Evolutionary conservation across 1,140 invertebrate species (phyloP).

Genomic region (Sinella curviseta): DNA sequence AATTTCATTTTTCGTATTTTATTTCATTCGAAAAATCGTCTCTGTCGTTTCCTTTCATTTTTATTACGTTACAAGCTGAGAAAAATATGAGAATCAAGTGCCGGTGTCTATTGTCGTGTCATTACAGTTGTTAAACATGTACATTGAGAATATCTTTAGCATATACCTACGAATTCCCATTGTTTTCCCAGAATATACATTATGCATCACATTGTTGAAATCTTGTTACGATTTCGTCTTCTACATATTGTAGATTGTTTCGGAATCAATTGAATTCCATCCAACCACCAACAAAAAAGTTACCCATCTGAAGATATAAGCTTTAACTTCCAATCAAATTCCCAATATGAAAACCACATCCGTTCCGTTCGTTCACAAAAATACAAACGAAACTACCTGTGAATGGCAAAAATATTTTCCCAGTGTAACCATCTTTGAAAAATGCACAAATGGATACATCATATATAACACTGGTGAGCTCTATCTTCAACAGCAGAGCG

Average conservation of each 20-base stretch:
- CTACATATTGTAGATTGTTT: not conserved
- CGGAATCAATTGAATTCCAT: not conserved
- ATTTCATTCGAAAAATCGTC: not conserved
- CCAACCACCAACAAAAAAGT: not conserved
- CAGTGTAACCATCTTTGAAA: not conserved
- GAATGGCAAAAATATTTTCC: constrained; percentile 19
- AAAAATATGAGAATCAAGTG: not conserved
- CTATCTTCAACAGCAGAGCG: not conserved
- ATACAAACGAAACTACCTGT: too few species aligned
- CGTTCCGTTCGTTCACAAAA: not conserved
- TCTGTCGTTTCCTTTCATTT: not conserved
- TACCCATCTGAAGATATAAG: not conserved
- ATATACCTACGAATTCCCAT: not conserved
- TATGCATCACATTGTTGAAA: not conserved
- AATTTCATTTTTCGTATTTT: constrained; percentile 17
- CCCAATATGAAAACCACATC: not conserved
- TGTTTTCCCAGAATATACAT: constrained; percentile 7
- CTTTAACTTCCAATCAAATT: not conserved
- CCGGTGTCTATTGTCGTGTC: not conserved
- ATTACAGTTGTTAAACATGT: too few species aligned
- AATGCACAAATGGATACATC: too few species aligned
- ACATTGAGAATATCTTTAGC: too few species aligned
- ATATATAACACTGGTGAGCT: not conserved
- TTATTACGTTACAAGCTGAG: too few species aligned
- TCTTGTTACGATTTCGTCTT: too few species aligned